A percentile compares a stretch with the other conserved stretches of the same genome.
Evolutionary conservation across 1,140 invertebrate species (phyloP).

Genomic region (Ylistrum balloti): DNA sequence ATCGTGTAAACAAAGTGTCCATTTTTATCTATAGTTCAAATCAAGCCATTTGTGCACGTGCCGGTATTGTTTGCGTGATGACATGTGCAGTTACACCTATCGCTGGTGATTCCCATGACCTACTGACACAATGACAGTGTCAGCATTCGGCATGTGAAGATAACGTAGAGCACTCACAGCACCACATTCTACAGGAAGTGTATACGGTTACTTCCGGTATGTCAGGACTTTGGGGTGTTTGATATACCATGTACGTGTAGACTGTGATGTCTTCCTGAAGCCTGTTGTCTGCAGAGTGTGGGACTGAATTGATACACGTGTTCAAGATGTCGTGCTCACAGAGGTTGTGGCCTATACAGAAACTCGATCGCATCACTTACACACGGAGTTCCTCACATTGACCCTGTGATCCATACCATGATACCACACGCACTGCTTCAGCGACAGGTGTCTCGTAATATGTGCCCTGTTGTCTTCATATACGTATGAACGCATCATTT

Average conservation of each 20-base stretch:
- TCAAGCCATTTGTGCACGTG: neutral
- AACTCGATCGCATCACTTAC: neutral
- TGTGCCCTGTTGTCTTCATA: too few relatives aligned
- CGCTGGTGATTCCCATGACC: neutral
- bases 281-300: neutral
- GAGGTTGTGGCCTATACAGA: neutral
- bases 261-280: neutral
- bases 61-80: neutral
- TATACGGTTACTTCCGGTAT: constrained; percentile 1
- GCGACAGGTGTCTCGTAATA: too few relatives aligned
- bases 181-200: neutral
- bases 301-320: too few relatives aligned
- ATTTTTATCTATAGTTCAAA: too few relatives aligned
- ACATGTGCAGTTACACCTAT: neutral
- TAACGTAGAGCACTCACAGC: neutral
- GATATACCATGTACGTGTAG: neutral
- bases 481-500: too few relatives aligned
- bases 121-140: neutral
- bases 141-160: neutral
- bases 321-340: neutral
- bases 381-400: neutral
- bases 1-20: too few relatives aligned
- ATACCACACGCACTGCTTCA: neutral
- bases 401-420: neutral
- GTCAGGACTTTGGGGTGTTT: neutral